phyloP scores from a whole-genome alignment of 2,113 vertebrate species.

The Urocitellus parryii region DNA sequence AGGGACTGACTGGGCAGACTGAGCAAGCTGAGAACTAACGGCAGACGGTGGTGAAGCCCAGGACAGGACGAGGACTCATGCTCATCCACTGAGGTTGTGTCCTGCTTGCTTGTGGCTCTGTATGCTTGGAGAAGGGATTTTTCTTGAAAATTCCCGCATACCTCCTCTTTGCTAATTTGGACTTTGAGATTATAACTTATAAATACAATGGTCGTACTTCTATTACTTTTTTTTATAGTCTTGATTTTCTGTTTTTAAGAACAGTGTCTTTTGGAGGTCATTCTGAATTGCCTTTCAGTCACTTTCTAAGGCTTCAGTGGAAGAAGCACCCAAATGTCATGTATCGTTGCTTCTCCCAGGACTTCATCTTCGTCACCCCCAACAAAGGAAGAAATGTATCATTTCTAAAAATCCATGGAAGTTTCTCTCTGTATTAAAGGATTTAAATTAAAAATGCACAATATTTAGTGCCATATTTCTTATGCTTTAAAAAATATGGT shows the following conservation, averaged over 20 bases:
- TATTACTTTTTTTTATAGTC: not conserved
- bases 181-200: not conserved
- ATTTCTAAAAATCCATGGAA: conserved; percentile 23
- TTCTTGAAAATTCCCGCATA: not conserved
- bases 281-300: not conserved
- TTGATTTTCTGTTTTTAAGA: not conserved
- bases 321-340: not conserved
- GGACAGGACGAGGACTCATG: rapidly evolving
- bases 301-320: not conserved
- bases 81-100: not conserved
- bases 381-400: not conserved
- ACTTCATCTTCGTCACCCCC: not conserved
- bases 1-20: not conserved
- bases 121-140: not conserved
- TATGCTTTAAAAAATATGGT: conserved; percentile 12
- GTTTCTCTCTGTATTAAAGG: not conserved
- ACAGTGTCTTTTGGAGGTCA: not conserved
- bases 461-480: not conserved
- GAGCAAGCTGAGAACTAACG: not conserved
- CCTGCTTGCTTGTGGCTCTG: not conserved
- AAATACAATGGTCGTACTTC: not conserved
- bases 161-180: not conserved
- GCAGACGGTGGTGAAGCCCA: not conserved
- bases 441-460: not conserved
- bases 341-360: not conserved